Conservation (phyloP, 2,113 vertebrate species). For the Boulengeromyrus knoepffleri region DNA sequence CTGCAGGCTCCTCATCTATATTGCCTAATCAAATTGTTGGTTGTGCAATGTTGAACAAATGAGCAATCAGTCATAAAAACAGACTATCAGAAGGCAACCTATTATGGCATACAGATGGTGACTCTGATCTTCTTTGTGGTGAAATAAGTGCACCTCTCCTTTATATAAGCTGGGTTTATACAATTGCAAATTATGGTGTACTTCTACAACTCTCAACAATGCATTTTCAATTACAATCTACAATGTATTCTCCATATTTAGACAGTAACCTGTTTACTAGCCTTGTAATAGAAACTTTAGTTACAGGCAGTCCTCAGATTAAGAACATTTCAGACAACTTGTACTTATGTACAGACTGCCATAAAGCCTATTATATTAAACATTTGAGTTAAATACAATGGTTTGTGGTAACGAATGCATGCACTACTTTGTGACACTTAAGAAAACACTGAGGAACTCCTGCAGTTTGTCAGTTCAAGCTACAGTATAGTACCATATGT, state of each 20-base stretch:
- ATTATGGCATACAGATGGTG: background rate
- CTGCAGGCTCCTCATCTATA: background rate
- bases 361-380: background rate
- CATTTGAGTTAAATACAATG: background rate
- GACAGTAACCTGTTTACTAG: background rate
- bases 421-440: background rate
- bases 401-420: background rate
- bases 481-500: background rate
- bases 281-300: background rate
- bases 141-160: background rate
- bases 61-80: slow-evolving; percentile 5
- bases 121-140: background rate
- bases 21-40: slow-evolving; percentile 5
- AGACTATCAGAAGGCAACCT: background rate
- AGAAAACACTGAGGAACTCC: background rate
- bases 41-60: slow-evolving; percentile 1
- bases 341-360: background rate
- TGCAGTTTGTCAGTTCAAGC: background rate
- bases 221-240: background rate
- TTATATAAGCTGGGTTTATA: background rate
- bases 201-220: background rate
- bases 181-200: background rate
- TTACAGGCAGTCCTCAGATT: background rate
- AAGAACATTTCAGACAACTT: background rate
- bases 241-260: background rate